Evolutionary conservation across 2,888 invertebrate genomes (phyloP).

Genomic region (Eupithecia abbreviata): DNA sequence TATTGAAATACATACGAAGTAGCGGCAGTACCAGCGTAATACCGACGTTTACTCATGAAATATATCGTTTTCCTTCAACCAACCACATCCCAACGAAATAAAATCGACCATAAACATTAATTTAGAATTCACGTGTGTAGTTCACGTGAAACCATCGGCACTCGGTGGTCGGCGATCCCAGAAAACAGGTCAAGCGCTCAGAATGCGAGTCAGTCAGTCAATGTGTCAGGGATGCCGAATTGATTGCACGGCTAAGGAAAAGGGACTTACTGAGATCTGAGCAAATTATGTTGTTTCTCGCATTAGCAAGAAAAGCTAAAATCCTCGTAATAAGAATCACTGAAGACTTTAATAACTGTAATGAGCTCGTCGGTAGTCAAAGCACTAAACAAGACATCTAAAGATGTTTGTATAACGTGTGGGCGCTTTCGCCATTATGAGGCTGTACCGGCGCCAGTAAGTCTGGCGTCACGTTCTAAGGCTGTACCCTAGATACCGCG

Average conservation of each 20-base stretch:
- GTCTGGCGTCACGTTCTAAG: conserved; percentile 67
- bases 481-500: conserved; percentile 53
- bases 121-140: conserved; percentile 44
- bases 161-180: conserved; percentile 26
- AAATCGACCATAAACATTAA: conserved; percentile 32
- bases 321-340: background rate
- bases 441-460: conserved; percentile 67
- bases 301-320: background rate
- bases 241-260: background rate
- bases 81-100: conserved; percentile 18
- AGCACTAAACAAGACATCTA: conserved; percentile 29
- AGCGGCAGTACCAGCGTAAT: background rate
- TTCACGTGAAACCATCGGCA: background rate
- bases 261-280: background rate
- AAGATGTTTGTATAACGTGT: conserved; percentile 42
- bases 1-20: background rate
- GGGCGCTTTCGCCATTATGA: conserved; percentile 53
- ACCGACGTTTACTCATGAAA: background rate
- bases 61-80: conserved; percentile 3
- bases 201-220: conserved; percentile 69
- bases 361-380: conserved; percentile 37
- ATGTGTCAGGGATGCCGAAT: conserved; percentile 25
- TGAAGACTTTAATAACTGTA: conserved; percentile 21
- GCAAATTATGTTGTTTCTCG: background rate
- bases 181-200: conserved; percentile 53